Conservation (phyloP, 2,888 invertebrate genomes). For the Netelia melanura region DNA sequence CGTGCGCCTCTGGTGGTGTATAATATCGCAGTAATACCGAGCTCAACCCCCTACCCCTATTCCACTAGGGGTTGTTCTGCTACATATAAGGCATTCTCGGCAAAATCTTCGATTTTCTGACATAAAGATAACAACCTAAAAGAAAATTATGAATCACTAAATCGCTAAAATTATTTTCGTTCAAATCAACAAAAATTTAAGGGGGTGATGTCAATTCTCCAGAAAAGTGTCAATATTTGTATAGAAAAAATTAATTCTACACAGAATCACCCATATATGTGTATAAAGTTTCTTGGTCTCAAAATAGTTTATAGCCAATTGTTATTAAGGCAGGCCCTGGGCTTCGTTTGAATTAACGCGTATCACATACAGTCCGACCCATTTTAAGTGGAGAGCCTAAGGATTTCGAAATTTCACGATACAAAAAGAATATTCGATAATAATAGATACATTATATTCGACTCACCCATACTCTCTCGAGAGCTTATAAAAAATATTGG, state of each 20-base stretch:
- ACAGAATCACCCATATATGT: neutral
- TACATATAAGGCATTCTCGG: neutral
- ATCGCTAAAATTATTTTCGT: no score
- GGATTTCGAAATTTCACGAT: neutral
- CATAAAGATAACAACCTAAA: no score
- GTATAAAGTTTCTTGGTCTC: conserved; percentile 64
- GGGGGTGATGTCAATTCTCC: no score
- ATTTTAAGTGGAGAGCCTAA: neutral
- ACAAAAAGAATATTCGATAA: no score
- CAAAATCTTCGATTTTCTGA: no score
- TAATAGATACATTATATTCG: no score
- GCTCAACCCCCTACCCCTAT: conserved; percentile 29
- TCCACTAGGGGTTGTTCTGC: neutral
- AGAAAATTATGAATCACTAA: no score
- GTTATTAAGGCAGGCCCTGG: conserved; percentile 77
- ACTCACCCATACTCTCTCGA: no score
- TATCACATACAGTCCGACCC: conserved; percentile 3
- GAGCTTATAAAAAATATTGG: no score
- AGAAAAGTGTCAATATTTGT: no score
- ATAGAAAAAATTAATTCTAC: neutral
- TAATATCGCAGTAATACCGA: conserved; percentile 80
- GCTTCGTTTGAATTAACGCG: conserved; percentile 24
- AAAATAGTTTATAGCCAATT: conserved; percentile 81
- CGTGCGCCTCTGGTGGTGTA: conserved; percentile 50
- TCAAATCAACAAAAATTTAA: no score